These are phyloP conservation scores for Idaea biselata DNA, from an alignment of 2,888 invertebrate genomes.

Conservation along the genomic window DNA sequence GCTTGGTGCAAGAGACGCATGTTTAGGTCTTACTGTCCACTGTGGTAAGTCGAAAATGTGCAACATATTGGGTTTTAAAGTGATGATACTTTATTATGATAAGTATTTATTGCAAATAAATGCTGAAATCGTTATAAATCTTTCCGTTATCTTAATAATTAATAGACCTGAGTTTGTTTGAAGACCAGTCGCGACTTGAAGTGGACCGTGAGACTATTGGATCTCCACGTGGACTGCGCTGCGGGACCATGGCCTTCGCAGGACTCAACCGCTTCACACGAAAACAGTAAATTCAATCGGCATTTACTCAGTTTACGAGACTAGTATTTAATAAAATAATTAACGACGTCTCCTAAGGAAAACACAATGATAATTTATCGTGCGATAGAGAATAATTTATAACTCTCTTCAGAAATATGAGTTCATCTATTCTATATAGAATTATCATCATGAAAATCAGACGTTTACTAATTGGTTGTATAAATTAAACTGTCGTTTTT, in stretches of 20 bases:
- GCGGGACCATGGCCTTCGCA: slow-evolving; percentile 20
- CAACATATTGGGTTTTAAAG: slow-evolving; percentile 67
- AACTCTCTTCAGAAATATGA: background rate
- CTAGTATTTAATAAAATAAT: background rate
- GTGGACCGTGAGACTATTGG: slow-evolving; percentile 46
- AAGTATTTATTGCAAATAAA: slow-evolving; percentile 74
- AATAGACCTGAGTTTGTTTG: slow-evolving; percentile 63
- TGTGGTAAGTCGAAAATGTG: slow-evolving; percentile 78
- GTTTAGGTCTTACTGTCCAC: slow-evolving; percentile 54
- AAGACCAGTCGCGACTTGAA: slow-evolving; percentile 52
- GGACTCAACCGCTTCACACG: slow-evolving; percentile 43
- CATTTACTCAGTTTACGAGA: background rate
- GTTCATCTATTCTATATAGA: background rate
- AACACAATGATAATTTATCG: background rate
- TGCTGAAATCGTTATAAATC: slow-evolving; percentile 60
- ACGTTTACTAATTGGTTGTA: background rate
- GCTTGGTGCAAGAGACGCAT: slow-evolving; percentile 41
- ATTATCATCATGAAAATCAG: background rate
- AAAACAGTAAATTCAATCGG: slow-evolving; percentile 19
- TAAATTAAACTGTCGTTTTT: background rate
- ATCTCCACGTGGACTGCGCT: slow-evolving; percentile 49
- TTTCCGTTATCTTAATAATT: slow-evolving; percentile 53
- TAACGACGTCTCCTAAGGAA: background rate
- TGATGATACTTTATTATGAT: slow-evolving; percentile 64
- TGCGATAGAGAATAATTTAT: background rate